Base-by-base conservation (phyloP, 1,140 invertebrate species). In the Nylanderia fulva region DNA sequence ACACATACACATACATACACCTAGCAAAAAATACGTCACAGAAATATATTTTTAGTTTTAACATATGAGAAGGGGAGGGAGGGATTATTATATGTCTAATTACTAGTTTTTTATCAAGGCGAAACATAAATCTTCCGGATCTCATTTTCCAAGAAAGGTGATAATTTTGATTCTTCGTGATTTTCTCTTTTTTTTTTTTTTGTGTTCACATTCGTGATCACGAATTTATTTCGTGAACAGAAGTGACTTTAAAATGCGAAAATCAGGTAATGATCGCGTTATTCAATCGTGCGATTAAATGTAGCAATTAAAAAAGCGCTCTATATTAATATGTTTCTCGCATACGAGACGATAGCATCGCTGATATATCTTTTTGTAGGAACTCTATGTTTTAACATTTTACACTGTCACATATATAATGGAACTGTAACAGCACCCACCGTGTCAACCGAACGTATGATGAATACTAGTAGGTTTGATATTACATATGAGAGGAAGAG, bases 51-150 rank as follows among this genome's bases (percentile, higher is more conserved):
- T 39, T 60, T 27, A 39, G 56, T 61, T 69, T 36, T 5, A 36
- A 24, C 1, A 52, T 39, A 18, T 11, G 33, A 24, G 24, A 5
- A n/a, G 13, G 21, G 42, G 24, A 24, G 42, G n/a, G 9, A 29
- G 45, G 45, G 2, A 18, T 42, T 7, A 52, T 54, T 27, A 24
- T 27, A 24, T 7, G 15, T 68, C 33, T 54, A 42, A 13, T 72
- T 72, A 58, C 48, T 72, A 72, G 36, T 42, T 80, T 56, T 64
- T 45, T 36, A 69, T 69, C 64, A 64, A 42, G 48, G 18, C 21
- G 64, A 39, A 39, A 48, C 21, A 42, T 21, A 21, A 79, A 45
- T 82, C 77, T 82, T 71, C 66, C 77, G 77, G 77, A 60, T 77
- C 75, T 79, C 63, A 79, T 68, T 79, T 79, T 68, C 45, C 24